phyloP scores from a whole-genome alignment of 30 jellyfish, hydroid and myxozoan species.

The Mastigias papua region DNA sequence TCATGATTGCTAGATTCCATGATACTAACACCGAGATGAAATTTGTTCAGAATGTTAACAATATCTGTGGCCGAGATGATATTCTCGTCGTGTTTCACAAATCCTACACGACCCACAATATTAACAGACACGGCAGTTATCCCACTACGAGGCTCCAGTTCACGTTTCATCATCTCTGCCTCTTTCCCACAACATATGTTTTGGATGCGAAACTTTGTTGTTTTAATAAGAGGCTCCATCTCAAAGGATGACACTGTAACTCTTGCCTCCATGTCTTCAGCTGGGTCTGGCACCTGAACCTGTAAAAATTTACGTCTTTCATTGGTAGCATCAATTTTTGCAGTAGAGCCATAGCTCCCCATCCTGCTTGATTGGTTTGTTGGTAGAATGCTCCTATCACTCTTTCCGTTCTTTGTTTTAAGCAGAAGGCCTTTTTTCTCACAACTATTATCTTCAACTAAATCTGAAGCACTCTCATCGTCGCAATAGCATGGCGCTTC shows the following conservation, averaged over 20 bases:
- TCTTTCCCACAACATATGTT: conserved; percentile 94
- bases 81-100: conserved; percentile 67
- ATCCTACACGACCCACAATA: conserved; percentile 84
- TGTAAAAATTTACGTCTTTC: not conserved
- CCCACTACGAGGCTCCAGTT: conserved; percentile 67
- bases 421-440: not conserved
- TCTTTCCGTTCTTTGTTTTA: not conserved
- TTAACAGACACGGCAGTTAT: conserved; percentile 73
- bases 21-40: conserved; percentile 86
- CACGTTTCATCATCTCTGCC: conserved; percentile 75
- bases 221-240: conserved; percentile 13
- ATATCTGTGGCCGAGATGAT: conserved; percentile 56
- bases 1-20: conserved; percentile 76
- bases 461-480: not conserved
- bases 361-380: not conserved
- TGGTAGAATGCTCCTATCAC: not conserved
- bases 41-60: conserved; percentile 53
- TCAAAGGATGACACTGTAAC: not conserved
- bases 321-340: not conserved
- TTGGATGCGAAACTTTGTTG: conserved; percentile 83
- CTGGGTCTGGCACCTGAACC: too few species aligned
- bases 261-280: too few species aligned
- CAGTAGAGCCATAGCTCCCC: conserved; percentile 1
- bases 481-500: not conserved
- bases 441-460: not conserved